These are phyloP conservation scores for Ylistrum balloti DNA, from an alignment of 1,140 invertebrate genomes.

Conservation along the genomic window DNA sequence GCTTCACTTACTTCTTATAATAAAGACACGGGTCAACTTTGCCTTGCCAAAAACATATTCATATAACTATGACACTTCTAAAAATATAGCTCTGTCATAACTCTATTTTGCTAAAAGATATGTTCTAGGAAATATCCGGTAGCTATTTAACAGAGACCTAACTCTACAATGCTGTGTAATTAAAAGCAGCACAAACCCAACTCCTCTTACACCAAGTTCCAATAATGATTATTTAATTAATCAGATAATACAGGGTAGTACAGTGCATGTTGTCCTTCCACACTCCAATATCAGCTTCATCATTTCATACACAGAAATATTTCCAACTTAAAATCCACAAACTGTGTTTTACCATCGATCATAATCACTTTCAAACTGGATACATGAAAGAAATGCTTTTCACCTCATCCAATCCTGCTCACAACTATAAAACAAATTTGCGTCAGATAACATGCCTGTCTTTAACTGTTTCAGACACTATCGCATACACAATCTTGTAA, in stretches of 20 bases:
- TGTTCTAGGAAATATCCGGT: slow-evolving; percentile 20
- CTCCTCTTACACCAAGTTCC: not conserved
- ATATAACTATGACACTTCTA: not conserved
- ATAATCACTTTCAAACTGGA: slow-evolving; percentile 24
- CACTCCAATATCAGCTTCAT: not conserved
- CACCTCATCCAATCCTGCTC: not conserved
- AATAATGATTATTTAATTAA: slow-evolving; percentile 41
- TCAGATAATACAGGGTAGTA: not conserved
- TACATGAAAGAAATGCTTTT: slow-evolving; percentile 36
- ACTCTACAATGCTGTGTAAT: too few species aligned
- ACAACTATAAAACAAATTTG: slow-evolving; percentile 1
- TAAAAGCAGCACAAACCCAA: not conserved
- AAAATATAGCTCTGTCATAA: not conserved
- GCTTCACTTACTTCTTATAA: not conserved
- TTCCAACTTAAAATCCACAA: not conserved
- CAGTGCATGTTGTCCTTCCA: not conserved
- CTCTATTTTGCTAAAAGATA: too few species aligned
- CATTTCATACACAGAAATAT: not conserved
- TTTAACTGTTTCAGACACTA: slow-evolving; percentile 1
- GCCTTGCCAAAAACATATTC: not conserved
- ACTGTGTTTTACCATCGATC: slow-evolving; percentile 16
- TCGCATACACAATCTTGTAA: not conserved
- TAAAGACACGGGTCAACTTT: not conserved
- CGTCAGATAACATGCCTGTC: slow-evolving; percentile 10
- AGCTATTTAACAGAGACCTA: not conserved